Percentiles rank a stretch among this genome's conserved stretches.
phyloP scores from a whole-genome alignment of 92 coral and sea anemone species.

The Isaurus tuberculatus region DNA sequence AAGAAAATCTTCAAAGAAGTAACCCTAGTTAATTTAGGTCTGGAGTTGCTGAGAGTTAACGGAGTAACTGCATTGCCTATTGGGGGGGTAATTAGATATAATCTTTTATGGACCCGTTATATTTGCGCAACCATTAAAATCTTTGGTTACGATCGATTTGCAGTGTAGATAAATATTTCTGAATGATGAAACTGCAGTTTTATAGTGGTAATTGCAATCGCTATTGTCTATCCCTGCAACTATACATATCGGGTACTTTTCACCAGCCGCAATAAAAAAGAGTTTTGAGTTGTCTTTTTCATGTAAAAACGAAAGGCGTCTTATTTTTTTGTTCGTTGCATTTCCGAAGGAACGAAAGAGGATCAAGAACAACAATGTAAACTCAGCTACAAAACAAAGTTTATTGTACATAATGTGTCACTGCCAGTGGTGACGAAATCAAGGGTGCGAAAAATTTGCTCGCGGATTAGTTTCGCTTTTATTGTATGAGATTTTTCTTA shows the following conservation, averaged over 20 bases:
- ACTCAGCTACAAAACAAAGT: constrained; percentile 28
- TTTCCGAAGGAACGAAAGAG: constrained; percentile 55
- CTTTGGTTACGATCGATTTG: constrained; percentile 86
- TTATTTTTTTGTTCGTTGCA: constrained; percentile 33
- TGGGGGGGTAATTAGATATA: constrained; percentile 76
- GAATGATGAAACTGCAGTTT: constrained; percentile 68
- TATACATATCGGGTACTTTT: constrained; percentile 40
- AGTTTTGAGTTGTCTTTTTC: constrained; percentile 25
- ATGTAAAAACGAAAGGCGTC: constrained; percentile 52
- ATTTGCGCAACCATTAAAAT: constrained; percentile 82
- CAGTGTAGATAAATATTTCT: constrained; percentile 89
- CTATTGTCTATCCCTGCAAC: constrained; percentile 71
- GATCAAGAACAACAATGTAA: constrained; percentile 32
- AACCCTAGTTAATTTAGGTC: constrained; percentile 21
- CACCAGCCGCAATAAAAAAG: constrained; percentile 25
- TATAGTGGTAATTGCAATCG: constrained; percentile 73
- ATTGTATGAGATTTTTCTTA: constrained; percentile 67
- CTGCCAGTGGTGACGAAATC: constrained; percentile 25
- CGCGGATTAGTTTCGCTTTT: constrained; percentile 26
- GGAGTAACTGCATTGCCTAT: constrained; percentile 55
- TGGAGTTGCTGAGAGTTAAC: constrained; percentile 39
- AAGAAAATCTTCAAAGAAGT: constrained; percentile 28
- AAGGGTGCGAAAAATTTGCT: constrained; percentile 48
- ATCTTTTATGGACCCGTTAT: constrained; percentile 63
- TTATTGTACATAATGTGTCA: constrained; percentile 43